Conservation (phyloP, 1,140 invertebrate genomes). For the Drosophila sechellia region DNA sequence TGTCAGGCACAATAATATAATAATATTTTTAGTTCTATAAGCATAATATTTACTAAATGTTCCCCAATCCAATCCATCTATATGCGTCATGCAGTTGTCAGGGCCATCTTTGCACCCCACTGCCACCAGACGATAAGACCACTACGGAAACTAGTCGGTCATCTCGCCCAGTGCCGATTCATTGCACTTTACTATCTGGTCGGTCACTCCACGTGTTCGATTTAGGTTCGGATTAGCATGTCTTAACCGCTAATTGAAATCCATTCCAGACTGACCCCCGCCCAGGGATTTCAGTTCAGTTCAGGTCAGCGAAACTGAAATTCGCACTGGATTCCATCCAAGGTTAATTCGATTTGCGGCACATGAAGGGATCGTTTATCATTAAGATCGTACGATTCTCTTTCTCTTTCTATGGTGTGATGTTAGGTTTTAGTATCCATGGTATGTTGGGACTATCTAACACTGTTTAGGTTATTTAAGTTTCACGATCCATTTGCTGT, state of each 20-base stretch:
- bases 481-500: no score
- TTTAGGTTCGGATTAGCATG: constrained; percentile 29
- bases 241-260: constrained; percentile 11
- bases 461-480: no score
- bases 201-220: constrained; percentile 49
- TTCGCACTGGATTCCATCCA: constrained; percentile 21
- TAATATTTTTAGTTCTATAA: constrained; percentile 49
- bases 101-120: constrained; percentile 18
- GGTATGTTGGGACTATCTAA: neutral
- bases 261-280: constrained; percentile 13
- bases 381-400: neutral
- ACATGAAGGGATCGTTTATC: constrained; percentile 10
- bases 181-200: constrained; percentile 53
- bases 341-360: constrained; percentile 64
- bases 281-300: constrained; percentile 9
- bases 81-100: constrained; percentile 50
- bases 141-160: constrained; percentile 8
- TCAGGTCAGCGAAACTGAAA: constrained; percentile 45
- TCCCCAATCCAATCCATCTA: constrained; percentile 21
- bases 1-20: constrained; percentile 30
- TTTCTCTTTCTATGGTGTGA: neutral
- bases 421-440: neutral
- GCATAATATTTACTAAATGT: constrained; percentile 45
- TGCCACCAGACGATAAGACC: constrained; percentile 44
- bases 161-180: constrained; percentile 29